A percentile compares a stretch with the other conserved stretches of the same genome.
These are phyloP conservation scores for Antechinus flavipes DNA, from an alignment of 2,113 vertebrate genomes.

Conservation along the genomic window DNA sequence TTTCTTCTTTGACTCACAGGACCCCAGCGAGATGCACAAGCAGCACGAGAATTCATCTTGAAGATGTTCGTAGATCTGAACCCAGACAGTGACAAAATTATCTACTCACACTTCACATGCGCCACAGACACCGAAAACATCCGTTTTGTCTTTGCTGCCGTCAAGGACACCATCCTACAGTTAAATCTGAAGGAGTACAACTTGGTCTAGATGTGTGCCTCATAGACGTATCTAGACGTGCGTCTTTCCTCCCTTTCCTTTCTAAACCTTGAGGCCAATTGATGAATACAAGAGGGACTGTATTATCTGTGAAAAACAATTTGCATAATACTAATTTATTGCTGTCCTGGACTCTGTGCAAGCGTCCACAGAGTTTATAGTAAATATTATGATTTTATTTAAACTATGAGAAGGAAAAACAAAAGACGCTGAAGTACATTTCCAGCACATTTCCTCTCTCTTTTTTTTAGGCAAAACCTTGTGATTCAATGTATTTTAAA, in stretches of 20 bases:
- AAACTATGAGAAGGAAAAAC: slow-evolving; percentile 86
- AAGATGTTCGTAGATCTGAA: slow-evolving; percentile 99
- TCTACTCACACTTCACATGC: slow-evolving; percentile 98
- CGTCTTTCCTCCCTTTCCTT: slow-evolving; percentile 65
- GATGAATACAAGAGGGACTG: slow-evolving; percentile 86
- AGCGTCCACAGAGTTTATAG: slow-evolving; percentile 86
- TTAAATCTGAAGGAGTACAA: slow-evolving; percentile 98
- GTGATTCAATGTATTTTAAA: slow-evolving; percentile 85
- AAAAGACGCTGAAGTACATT: slow-evolving; percentile 87
- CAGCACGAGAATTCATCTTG: slow-evolving; percentile 95
- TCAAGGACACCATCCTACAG: slow-evolving; percentile 97
- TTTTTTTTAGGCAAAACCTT: slow-evolving; percentile 88
- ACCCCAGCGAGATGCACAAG: slow-evolving; percentile 93
- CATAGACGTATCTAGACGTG: slow-evolving; percentile 56
- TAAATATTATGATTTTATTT: slow-evolving; percentile 94
- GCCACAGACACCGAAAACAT: slow-evolving; percentile 98
- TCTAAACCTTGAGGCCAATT: slow-evolving; percentile 57
- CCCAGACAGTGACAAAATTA: slow-evolving; percentile 96
- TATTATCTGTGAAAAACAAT: slow-evolving; percentile 89
- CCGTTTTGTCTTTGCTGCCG: slow-evolving; percentile 96
- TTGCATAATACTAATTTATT: slow-evolving; percentile 97
- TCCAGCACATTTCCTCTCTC: slow-evolving; percentile 87
- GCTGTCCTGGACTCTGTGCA: slow-evolving; percentile 90
- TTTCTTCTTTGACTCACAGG: slow-evolving; percentile 83
- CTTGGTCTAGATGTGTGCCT: slow-evolving; percentile 89